Conservation (phyloP, 1,140 invertebrate genomes). For the Palaemon carinicauda region DNA sequence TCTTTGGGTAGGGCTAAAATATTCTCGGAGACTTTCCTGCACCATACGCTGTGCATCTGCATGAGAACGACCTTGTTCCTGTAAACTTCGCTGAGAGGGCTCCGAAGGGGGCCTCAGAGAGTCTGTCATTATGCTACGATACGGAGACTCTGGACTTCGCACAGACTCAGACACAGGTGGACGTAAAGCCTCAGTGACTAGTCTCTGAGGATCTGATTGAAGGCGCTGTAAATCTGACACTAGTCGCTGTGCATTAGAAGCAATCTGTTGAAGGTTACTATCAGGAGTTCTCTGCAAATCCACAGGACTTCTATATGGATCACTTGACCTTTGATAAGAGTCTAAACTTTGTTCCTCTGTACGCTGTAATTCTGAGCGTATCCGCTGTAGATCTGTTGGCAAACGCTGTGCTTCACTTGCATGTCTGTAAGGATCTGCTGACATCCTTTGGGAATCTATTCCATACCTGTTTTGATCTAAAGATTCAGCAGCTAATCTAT, state of each 20-base stretch:
- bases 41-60: slow-evolving; percentile 53
- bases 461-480: slow-evolving; percentile 49
- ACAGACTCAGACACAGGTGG: slow-evolving; percentile 32
- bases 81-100: slow-evolving; percentile 28
- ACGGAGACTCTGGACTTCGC: slow-evolving; percentile 30
- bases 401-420: slow-evolving; percentile 33
- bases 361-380: slow-evolving; percentile 38
- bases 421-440: slow-evolving; percentile 50
- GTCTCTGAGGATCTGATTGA: slow-evolving; percentile 41
- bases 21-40: slow-evolving; percentile 55
- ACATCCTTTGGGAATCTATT: slow-evolving; percentile 44
- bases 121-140: slow-evolving; percentile 39
- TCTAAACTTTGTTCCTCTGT: slow-evolving; percentile 38
- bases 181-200: slow-evolving; percentile 34
- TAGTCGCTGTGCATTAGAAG: slow-evolving; percentile 43
- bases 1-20: slow-evolving; percentile 41
- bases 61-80: slow-evolving; percentile 45
- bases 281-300: slow-evolving; percentile 48
- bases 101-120: slow-evolving; percentile 35
- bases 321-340: slow-evolving; percentile 39
- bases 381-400: slow-evolving; percentile 46
- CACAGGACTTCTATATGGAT: slow-evolving; percentile 46
- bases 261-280: slow-evolving; percentile 18
- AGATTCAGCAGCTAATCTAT: slow-evolving; percentile 51
- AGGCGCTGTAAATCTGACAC: slow-evolving; percentile 47